Evolutionary conservation across 2,888 invertebrate genomes (phyloP), one percentile per base, ranked within the genome.

Genomic region (Pedicia rivosa): DNA sequence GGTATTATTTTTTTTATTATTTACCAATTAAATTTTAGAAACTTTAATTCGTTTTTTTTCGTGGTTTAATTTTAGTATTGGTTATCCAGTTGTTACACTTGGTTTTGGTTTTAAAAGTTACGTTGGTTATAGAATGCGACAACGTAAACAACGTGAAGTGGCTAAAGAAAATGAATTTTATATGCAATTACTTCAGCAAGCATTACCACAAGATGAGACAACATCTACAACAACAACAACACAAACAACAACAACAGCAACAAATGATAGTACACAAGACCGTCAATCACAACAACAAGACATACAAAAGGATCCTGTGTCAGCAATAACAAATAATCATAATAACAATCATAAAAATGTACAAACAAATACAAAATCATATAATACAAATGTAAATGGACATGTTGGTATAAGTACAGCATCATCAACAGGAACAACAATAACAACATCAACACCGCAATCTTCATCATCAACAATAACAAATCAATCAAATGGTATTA

Each of bases 81-180:
- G 87, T 45, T 95, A 90, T 71, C 94, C 94, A 40, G 86, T 87
- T 47, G 88, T 94, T 36, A 88, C 94, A 49, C 71, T 95, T 56
- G 94, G 95, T 48, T 91, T 92, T 66, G 88, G 90, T 52, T 86
- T 92, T 54, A 94, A 92, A 71, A 82, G 86, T 57, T 87, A 87
- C 57, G 75, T 92, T 45, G 83, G 86, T 48, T 86, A 82, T 62
- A 74, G 87, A 64, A 78, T 92, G 71, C 72, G 90, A 56, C 73
- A 86, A 72, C 74, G 90, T 47, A 80, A 83, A 56, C 92, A 94
- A 65, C 76, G 81, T 53, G 88, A 88, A 58, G 91, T 97, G 49
- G 81, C 90, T 44, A 86, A 83, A 63, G 87, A 90, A 64, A 94
- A 94, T 65, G 86, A 90, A 63, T 90, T 91, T 66, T 92, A 91